Conservation (phyloP, 2,113 vertebrate species). For the Jacana jacana region DNA sequence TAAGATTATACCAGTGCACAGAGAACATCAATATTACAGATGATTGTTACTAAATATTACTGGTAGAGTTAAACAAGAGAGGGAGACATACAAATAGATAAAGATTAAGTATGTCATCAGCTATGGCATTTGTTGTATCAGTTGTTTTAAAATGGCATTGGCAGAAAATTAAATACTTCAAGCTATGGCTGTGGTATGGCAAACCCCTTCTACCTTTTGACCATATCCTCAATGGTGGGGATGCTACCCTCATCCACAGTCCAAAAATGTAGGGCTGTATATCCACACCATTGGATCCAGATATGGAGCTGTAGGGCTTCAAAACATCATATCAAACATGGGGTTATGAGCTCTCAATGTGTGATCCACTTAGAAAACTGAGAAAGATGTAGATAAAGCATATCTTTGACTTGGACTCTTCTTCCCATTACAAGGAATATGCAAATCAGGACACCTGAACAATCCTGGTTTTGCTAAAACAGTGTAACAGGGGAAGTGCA, state of each 20-base stretch:
- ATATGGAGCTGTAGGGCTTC: neutral
- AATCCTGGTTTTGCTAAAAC: neutral
- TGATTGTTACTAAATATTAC: neutral
- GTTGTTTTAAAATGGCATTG: neutral
- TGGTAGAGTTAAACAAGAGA: neutral
- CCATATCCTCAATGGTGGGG: neutral
- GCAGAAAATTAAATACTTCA: neutral
- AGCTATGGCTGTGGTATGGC: neutral
- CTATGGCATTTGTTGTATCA: neutral
- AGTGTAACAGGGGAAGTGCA: neutral
- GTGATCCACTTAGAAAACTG: neutral
- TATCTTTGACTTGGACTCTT: neutral
- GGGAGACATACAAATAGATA: neutral
- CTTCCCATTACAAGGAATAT: neutral
- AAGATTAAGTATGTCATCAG: neutral
- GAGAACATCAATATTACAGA: neutral
- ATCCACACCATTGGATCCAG: neutral
- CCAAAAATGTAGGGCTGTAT: neutral
- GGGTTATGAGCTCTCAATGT: neutral
- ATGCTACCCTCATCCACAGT: neutral
- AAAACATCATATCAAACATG: neutral
- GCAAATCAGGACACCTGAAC: neutral
- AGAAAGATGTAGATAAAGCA: neutral
- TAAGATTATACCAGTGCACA: neutral
- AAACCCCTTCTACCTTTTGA: neutral